A percentile compares a stretch with the other conserved stretches of the same genome.
phyloP scores from a whole-genome alignment of 2,888 invertebrate genomes.

The Meghimatium bilineatum region DNA sequence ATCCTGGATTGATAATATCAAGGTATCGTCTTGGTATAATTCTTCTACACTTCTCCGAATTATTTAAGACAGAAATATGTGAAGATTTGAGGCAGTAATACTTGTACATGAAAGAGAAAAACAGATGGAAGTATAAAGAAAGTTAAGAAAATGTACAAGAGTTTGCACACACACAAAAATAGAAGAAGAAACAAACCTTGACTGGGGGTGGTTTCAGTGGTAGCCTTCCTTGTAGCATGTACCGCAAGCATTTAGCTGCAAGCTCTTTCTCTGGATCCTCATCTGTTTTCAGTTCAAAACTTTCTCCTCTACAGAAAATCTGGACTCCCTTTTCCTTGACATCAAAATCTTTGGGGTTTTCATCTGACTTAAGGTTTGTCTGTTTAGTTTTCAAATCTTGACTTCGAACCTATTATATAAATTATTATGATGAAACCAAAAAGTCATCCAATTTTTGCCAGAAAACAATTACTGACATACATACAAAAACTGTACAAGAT shows the following conservation, averaged over 20 bases:
- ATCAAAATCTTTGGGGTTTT: conserved; percentile 57
- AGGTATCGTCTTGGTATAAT: no score
- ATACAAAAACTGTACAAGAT: no score
- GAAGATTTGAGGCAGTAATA: not conserved
- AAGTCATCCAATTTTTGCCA: no score
- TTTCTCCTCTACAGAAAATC: conserved; percentile 38
- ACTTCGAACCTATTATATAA: conserved; percentile 22
- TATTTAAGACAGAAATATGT: no score
- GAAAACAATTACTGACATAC: no score
- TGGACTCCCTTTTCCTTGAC: conserved; percentile 50
- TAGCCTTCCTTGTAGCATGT: conserved; percentile 85
- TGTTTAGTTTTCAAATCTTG: conserved; percentile 48
- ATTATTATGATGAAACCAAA: no score
- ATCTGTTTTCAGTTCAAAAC: conserved; percentile 62
- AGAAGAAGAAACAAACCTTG: conserved; percentile 23
- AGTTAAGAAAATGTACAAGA: not conserved
- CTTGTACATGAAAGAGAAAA: not conserved
- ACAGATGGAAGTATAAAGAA: not conserved
- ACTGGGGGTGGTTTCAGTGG: conserved; percentile 61
- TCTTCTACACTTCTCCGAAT: no score
- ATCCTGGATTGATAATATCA: no score
- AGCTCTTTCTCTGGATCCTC: conserved; percentile 86
- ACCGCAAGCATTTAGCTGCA: conserved; percentile 87
- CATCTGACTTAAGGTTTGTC: conserved; percentile 52
- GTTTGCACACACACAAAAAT: not conserved